These are phyloP conservation scores for Anabacerthia variegaticeps DNA, from an alignment of 2,797 vertebrate species.

Conservation along the genomic window DNA sequence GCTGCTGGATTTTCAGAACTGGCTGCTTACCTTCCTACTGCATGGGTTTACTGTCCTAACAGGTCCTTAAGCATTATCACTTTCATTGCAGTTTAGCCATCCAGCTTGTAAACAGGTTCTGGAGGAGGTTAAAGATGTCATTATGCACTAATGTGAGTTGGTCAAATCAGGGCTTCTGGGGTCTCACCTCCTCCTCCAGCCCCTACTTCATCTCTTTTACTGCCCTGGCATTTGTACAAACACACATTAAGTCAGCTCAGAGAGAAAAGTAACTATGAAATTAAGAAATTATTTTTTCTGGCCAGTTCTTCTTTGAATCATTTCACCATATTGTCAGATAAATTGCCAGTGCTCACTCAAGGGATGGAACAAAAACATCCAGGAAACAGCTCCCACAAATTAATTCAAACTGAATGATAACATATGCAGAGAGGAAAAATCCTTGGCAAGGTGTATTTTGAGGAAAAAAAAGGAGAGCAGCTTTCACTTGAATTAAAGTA, in stretches of 20 bases:
- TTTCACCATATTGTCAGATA: neutral
- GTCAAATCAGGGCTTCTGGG: neutral
- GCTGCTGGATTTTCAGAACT: neutral
- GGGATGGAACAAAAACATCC: neutral
- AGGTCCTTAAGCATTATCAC: neutral
- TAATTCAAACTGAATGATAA: neutral
- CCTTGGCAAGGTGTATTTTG: neutral
- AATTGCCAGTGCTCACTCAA: conserved; percentile 6
- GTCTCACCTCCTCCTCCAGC: neutral
- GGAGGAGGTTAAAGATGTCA: neutral
- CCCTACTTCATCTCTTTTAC: neutral
- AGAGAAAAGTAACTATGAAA: neutral
- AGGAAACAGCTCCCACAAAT: neutral
- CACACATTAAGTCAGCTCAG: neutral
- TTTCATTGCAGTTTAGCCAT: neutral
- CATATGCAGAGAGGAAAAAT: neutral
- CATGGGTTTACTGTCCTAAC: neutral
- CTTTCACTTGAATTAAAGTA: neutral
- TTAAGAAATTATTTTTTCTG: conserved; percentile 9
- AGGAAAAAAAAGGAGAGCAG: neutral
- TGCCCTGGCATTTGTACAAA: neutral
- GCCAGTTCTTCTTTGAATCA: conserved; percentile 6
- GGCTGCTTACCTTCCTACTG: neutral
- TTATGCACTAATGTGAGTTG: neutral
- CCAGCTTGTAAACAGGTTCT: neutral